A percentile compares a stretch with the other conserved stretches of the same genome.
Conservation (phyloP, 2,797 vertebrate genomes). For the Myripristis murdjan region DNA sequence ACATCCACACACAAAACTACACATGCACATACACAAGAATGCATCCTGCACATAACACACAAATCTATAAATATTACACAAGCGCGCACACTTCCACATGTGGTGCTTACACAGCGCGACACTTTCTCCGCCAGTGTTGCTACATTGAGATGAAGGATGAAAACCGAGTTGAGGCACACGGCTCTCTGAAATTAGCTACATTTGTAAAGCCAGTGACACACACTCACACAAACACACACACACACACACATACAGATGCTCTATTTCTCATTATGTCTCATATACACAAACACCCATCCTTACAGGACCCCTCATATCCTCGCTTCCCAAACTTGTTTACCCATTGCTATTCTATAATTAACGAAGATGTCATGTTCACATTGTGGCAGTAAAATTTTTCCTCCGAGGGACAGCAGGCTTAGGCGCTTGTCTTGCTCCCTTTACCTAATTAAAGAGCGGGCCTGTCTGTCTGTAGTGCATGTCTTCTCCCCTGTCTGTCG, state of each 20-base stretch:
- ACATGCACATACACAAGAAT: constrained; percentile 8
- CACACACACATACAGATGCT: background rate
- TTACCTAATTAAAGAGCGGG: too few species aligned
- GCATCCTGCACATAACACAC: constrained; percentile 15
- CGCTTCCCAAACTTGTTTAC: constrained; percentile 15
- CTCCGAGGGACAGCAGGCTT: constrained; percentile 6
- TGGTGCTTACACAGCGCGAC: constrained; percentile 18
- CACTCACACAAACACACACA: background rate
- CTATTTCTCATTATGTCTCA: constrained; percentile 34
- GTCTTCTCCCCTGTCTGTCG: too few species aligned
- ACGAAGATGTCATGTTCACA: constrained; percentile 6
- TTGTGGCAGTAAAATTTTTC: constrained; percentile 24
- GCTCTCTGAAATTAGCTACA: constrained; percentile 57
- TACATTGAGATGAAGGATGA: constrained; percentile 66
- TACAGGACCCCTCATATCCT: too few species aligned
- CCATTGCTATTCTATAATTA: background rate
- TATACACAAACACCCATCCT: constrained; percentile 3
- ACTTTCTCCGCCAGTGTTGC: constrained; percentile 31
- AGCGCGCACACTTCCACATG: constrained; percentile 7
- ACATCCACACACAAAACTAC: constrained; percentile 23
- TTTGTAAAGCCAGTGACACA: constrained; percentile 44
- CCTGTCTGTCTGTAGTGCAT: constrained; percentile 1
- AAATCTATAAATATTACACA: constrained; percentile 37
- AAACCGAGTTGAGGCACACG: constrained; percentile 32
- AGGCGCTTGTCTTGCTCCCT: constrained; percentile 18